Evolutionary conservation across 2,888 invertebrate genomes (phyloP).

Genomic region (Hemaris fuciformis): DNA sequence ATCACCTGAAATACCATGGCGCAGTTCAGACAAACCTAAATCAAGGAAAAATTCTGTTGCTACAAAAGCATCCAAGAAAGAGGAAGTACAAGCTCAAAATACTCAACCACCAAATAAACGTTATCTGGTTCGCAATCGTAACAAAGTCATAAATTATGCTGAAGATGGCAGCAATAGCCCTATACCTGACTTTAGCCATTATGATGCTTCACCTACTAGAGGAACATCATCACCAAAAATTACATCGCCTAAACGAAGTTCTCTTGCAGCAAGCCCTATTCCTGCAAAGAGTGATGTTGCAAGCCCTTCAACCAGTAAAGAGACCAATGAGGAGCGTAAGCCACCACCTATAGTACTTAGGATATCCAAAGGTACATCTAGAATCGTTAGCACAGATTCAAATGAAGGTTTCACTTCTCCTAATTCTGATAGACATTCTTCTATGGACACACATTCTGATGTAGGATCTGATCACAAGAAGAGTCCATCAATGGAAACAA

Average conservation of each 20-base stretch:
- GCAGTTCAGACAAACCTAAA: conserved; percentile 69
- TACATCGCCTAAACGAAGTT: conserved; percentile 72
- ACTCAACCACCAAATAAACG: conserved; percentile 76
- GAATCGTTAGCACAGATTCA: conserved; percentile 84
- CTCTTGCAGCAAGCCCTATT: conserved; percentile 62
- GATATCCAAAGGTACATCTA: conserved; percentile 89
- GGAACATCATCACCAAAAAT: conserved; percentile 53
- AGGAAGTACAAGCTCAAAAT: conserved; percentile 60
- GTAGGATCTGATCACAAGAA: conserved; percentile 66
- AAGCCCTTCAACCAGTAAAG: conserved; percentile 76
- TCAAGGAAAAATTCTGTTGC: conserved; percentile 65
- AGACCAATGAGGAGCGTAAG: conserved; percentile 71
- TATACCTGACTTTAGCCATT: conserved; percentile 69
- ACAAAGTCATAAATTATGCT: conserved; percentile 84
- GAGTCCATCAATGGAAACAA: conserved; percentile 68
- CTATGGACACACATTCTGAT: conserved; percentile 72
- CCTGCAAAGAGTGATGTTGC: conserved; percentile 62
- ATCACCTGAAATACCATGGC: conserved; percentile 72
- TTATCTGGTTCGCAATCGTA: conserved; percentile 78
- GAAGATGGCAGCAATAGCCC: conserved; percentile 82
- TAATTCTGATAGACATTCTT: conserved; percentile 75
- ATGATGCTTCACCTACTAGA: conserved; percentile 51
- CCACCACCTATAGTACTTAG: conserved; percentile 93
- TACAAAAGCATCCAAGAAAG: conserved; percentile 72
- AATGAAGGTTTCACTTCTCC: conserved; percentile 83